A percentile compares a stretch with the other conserved stretches of the same genome.
Conservation (phyloP, 2,888 invertebrate species). For the Agrenia bidenticulata region DNA sequence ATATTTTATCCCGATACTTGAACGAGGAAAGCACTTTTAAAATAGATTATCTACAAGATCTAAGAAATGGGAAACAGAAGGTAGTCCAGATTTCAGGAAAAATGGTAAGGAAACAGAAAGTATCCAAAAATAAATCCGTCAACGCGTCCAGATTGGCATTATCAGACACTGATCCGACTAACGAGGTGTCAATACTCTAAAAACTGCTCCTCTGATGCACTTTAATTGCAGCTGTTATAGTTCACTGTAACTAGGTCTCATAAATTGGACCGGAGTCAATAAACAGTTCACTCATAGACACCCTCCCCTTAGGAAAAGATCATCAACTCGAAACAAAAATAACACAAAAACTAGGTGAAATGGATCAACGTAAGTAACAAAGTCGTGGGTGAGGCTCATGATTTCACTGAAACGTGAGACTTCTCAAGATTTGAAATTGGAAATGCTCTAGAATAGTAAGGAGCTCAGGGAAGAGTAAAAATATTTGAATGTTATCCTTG, state of each 20-base stretch:
- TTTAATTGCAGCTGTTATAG: slow-evolving; percentile 4
- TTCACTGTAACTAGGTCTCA: slow-evolving; percentile 4
- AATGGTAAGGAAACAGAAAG: too few species aligned
- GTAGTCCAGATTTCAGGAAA: too few species aligned
- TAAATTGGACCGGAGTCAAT: slow-evolving; percentile 4
- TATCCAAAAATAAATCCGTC: too few species aligned
- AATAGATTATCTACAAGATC: too few species aligned
- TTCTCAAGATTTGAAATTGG: neutral
- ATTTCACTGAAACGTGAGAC: slow-evolving; percentile 4
- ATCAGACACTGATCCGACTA: neutral
- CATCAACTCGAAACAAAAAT: slow-evolving; percentile 2
- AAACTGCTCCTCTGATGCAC: slow-evolving; percentile 4
- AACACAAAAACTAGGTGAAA: slow-evolving; percentile 3
- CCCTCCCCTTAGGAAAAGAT: neutral
- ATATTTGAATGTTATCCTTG: neutral
- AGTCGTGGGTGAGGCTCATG: slow-evolving; percentile 6
- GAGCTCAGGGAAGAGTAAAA: neutral
- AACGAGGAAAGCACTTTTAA: too few species aligned
- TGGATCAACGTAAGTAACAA: neutral
- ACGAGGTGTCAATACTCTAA: slow-evolving; percentile 2
- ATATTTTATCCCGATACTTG: too few species aligned
- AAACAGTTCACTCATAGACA: slow-evolving; percentile 6
- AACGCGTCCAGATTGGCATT: too few species aligned
- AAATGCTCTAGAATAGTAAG: neutral
- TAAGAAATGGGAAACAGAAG: too few species aligned